Base-by-base conservation (phyloP, 2,113 vertebrate species). In the Excalfactoria chinensis region DNA sequence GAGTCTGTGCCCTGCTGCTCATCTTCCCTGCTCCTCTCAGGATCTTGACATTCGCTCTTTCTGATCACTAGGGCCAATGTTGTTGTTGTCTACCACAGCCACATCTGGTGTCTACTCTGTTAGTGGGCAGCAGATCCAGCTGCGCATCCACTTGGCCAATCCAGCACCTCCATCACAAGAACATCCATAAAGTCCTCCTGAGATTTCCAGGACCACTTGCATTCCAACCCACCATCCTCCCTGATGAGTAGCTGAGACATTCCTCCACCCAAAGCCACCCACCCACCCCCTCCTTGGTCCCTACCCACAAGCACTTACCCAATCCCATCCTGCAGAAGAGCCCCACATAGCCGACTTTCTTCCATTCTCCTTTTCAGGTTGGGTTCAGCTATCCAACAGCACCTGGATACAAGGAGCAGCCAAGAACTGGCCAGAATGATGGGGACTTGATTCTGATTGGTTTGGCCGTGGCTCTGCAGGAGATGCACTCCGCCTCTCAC, bases 251-350 rank as follows among this genome's bases (percentile, higher is more conserved):
- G 62, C 70, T 51, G 43, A 44, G 49, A 69, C 5, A 9, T 23
- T 25, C 11, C n/a, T 6, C 28, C 28, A 56, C 11, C 13, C 58
- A n/a, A 51, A 26, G 20, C 25, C 28, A 46, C 18, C 18, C 7
- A 59, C 22, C 15, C 4, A 28, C 5, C 32, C 2, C 9, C 15
- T 68, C 13, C 43, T 30, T 43, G 18, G 22, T 44, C 12, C 15
- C 9, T 37, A 46, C 25, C 32, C 59, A 43, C 34, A 1, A 11
- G 4, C 0, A 0, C 22, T 22, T 56, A 35, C 5, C 43, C 48
- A 34, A 21, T 43, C 8, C 46, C 51, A 40, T 34, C 55, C 19
- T 4, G 1, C 4, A 17, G 20, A 74, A 23, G 20, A 41, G 23
- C 21, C 48, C 34, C 32, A 10, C 4, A 13, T 1, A 1, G 10